These are phyloP conservation scores for Ceratoteleas bidentatus DNA, from an alignment of 1,140 invertebrate genomes.

Conservation along the genomic window DNA sequence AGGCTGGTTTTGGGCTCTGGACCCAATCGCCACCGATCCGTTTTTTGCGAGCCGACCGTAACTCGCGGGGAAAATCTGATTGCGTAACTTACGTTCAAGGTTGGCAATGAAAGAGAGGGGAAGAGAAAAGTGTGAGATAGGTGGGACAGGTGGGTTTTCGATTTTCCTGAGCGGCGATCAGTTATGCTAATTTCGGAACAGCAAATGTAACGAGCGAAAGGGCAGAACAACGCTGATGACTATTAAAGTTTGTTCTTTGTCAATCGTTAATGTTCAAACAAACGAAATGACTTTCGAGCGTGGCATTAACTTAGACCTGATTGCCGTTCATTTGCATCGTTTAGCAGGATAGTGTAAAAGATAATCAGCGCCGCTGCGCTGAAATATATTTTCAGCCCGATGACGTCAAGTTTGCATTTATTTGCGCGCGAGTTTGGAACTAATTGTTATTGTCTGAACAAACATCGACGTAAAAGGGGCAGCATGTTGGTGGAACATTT, in stretches of 20 bases:
- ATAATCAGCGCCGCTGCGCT: slow-evolving; percentile 14
- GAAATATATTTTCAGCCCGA: not conserved
- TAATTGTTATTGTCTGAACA: too few relatives aligned
- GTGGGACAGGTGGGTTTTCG: not conserved
- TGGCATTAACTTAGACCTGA: slow-evolving; percentile 19
- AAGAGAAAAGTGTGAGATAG: not conserved
- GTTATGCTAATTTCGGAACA: slow-evolving; percentile 7
- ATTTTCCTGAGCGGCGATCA: not conserved
- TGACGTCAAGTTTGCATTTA: slow-evolving; percentile 11
- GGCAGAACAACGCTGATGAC: slow-evolving; percentile 1
- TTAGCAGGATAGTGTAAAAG: slow-evolving; percentile 32
- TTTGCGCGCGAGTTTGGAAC: not conserved
- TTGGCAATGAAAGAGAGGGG: not conserved
- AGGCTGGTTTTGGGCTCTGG: too few relatives aligned
- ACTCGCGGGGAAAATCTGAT: not conserved
- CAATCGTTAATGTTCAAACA: slow-evolving; percentile 23
- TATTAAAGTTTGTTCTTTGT: slow-evolving; percentile 16
- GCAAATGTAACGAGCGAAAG: slow-evolving; percentile 14
- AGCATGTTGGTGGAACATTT: too few relatives aligned
- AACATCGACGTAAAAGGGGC: too few relatives aligned
- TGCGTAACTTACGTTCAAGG: not conserved
- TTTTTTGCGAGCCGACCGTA: not conserved
- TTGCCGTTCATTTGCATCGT: slow-evolving; percentile 35
- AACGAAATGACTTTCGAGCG: slow-evolving; percentile 16
- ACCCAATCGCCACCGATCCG: not conserved